Percentiles rank a stretch among this genome's conserved stretches.
Evolutionary conservation across 2,888 invertebrate genomes (phyloP).

Genomic region (Synergus laeviventris): DNA sequence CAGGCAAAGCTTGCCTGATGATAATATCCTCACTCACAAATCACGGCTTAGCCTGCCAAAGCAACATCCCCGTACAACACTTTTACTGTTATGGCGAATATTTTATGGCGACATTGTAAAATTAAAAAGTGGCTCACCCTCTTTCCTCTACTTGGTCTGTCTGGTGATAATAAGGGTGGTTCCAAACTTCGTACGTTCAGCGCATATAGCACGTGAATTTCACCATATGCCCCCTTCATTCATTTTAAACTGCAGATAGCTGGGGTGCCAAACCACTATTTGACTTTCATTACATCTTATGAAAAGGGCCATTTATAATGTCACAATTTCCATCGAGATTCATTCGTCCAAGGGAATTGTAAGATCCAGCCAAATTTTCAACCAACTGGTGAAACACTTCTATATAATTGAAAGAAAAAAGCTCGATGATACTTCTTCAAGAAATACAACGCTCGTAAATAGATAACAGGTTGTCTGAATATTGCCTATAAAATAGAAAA

Average conservation of each 20-base stretch:
- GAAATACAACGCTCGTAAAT: not conserved
- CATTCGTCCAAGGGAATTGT: not conserved
- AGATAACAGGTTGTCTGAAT: not conserved
- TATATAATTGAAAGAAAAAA: not conserved
- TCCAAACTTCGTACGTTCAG: constrained; percentile 46
- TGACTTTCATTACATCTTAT: constrained; percentile 75
- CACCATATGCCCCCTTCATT: constrained; percentile 62
- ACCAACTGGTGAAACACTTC: not conserved
- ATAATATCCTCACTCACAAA: constrained; percentile 71
- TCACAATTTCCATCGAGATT: constrained; percentile 8
- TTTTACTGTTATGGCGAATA: constrained; percentile 72
- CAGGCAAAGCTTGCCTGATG: constrained; percentile 25
- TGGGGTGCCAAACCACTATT: constrained; percentile 71
- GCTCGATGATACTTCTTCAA: not conserved
- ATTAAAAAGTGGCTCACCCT: constrained; percentile 69
- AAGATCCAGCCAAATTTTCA: not conserved
- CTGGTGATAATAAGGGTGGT: constrained; percentile 67
- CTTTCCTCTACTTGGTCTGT: constrained; percentile 56
- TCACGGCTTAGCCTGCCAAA: constrained; percentile 69
- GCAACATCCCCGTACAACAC: constrained; percentile 60
- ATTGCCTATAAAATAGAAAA: constrained; percentile 54
- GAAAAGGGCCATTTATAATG: constrained; percentile 18
- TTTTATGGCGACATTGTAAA: constrained; percentile 74
- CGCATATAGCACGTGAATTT: constrained; percentile 44
- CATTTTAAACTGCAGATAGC: constrained; percentile 56